Evolutionary conservation across 2,113 vertebrate genomes (phyloP).

Genomic region (Phycodurus eques): DNA sequence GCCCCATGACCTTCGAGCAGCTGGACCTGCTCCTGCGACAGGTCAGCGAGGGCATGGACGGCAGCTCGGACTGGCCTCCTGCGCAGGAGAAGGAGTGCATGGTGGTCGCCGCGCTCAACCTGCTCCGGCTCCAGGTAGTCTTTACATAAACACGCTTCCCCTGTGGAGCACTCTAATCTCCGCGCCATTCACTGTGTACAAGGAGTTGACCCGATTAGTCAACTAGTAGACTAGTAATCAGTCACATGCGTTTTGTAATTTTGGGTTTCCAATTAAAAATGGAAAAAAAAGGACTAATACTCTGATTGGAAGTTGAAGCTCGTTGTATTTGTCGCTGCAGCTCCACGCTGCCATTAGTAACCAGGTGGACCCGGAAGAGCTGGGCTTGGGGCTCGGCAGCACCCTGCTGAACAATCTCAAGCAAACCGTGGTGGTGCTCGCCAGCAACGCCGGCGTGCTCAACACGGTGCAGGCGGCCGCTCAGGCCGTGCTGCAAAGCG

Average conservation of each 20-base stretch:
- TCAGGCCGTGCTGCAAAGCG: slow-evolving; percentile 93
- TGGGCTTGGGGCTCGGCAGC: slow-evolving; percentile 90
- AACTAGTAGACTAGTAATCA: too few species aligned
- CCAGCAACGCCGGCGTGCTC: slow-evolving; percentile 92
- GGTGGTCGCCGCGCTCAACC: slow-evolving; percentile 90
- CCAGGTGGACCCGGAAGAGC: slow-evolving; percentile 91
- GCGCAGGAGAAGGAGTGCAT: slow-evolving; percentile 97
- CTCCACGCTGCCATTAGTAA: slow-evolving; percentile 96
- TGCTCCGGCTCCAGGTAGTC: slow-evolving; percentile 89
- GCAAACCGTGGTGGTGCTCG: slow-evolving; percentile 90
- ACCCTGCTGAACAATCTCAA: slow-evolving; percentile 92
- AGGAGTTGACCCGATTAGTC: too few species aligned
- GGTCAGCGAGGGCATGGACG: slow-evolving; percentile 96
- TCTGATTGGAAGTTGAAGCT: neutral
- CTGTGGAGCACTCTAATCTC: too few species aligned
- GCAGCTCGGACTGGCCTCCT: slow-evolving; percentile 94
- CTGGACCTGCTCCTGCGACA: slow-evolving; percentile 91
- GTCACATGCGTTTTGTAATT: too few species aligned
- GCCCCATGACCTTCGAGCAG: slow-evolving; percentile 93
- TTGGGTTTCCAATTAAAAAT: neutral
- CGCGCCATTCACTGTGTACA: too few species aligned
- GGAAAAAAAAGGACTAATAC: neutral
- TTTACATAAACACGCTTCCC: neutral
- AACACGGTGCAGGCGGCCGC: slow-evolving; percentile 89
- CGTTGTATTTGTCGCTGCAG: slow-evolving; percentile 56